Base-by-base conservation (phyloP, 2,888 invertebrate genomes). In the Hydrotaea diabolus region DNA sequence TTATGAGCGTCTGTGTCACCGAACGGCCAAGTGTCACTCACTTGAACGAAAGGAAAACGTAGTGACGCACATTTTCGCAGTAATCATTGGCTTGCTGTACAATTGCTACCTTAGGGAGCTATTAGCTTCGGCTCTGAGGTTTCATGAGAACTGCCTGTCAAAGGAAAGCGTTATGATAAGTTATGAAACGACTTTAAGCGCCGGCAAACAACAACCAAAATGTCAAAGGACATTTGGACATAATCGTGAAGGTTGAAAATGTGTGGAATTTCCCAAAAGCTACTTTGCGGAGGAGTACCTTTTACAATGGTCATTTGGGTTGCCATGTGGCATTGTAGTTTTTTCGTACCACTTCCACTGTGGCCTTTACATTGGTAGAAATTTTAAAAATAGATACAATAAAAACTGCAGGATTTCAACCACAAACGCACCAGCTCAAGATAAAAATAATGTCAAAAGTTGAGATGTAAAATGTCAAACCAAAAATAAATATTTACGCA, bases 401-500 rank as follows among this genome's bases (percentile, higher is more conserved):
- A 66, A 66, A 43, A n/a, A 15, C n/a, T 2, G n/a, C n/a, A n/a
- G 49, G 1, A 49, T 49, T 49, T 31, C 31, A 31, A 31, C 49
- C 15, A n/a, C 15, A 49, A 49, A 49, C 49, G 7, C 15, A 2
- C 26, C 17, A 39, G 11, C 13, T 17, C 0, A 8, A 39, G 66
- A 66, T 66, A 39, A 39, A 39, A 59, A 59, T 43, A 69, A 77
- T 64, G 74, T 77, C 80, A 66, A 83, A 72, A 77, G 75, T 76
- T 75, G 5, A 76, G 43, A 69, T 73, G 73, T 69, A 69, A 80
- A 83, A 83, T 80, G 77, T 83, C 80, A 84, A 75, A 39, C 64
- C n/a, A 72, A 81, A 84, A 73, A 82, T 73, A 79, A 81, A 79
- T 64, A 66, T 78, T 81, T 75, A 76, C 75, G 81, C 77, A 75